Conservation (phyloP, 1,140 invertebrate genomes). For the Drosophila lowei region DNA sequence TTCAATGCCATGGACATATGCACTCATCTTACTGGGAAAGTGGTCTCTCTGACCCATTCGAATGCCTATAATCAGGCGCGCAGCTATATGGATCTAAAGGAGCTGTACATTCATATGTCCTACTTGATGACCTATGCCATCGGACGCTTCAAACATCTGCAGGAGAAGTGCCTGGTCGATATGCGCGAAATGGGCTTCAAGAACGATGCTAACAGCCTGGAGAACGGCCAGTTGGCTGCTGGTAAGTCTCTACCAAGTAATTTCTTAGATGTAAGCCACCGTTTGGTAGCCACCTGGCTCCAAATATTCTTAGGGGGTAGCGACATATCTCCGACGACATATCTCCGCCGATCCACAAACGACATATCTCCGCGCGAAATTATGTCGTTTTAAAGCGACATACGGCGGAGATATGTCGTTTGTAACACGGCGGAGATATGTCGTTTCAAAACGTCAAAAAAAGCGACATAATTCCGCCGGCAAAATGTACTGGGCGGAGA, state of each 20-base stretch:
- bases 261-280: not conserved
- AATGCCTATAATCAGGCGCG: constrained; percentile 79
- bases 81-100: constrained; percentile 75
- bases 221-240: constrained; percentile 79
- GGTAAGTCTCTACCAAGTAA: constrained; percentile 51
- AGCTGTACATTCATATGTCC: constrained; percentile 82
- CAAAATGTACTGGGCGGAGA: too few species aligned
- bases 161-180: constrained; percentile 78
- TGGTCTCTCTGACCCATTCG: constrained; percentile 78
- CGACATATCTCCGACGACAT: too few species aligned
- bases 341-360: too few species aligned
- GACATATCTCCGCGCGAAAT: too few species aligned
- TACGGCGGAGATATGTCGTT: too few species aligned
- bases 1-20: constrained; percentile 82
- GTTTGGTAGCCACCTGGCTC: not conserved
- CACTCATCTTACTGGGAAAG: constrained; percentile 76
- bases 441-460: too few species aligned
- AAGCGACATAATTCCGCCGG: too few species aligned
- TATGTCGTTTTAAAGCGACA: too few species aligned
- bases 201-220: constrained; percentile 77
- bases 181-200: constrained; percentile 80
- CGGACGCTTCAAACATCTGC: constrained; percentile 77
- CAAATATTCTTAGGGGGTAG: too few species aligned
- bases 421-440: too few species aligned
- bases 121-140: constrained; percentile 82